Conservation (phyloP, 2,888 invertebrate genomes). For the Sesamia inferens region DNA sequence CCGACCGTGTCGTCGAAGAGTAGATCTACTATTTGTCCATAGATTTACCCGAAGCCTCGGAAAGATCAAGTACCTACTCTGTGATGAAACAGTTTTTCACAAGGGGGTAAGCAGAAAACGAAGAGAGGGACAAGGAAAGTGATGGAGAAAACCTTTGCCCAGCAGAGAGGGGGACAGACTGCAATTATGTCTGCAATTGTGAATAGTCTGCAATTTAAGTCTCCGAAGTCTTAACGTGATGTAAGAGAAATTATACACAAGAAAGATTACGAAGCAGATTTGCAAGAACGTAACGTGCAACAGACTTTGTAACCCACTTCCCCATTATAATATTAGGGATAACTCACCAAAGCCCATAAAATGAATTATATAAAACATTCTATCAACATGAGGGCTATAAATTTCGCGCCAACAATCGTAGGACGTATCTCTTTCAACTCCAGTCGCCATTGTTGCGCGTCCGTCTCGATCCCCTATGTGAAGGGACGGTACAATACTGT, state of each 20-base stretch:
- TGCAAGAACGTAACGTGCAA: neutral
- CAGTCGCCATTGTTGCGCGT: slow-evolving; percentile 53
- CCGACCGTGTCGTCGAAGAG: too few relatives aligned
- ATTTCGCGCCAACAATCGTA: slow-evolving; percentile 63
- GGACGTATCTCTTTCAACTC: slow-evolving; percentile 60
- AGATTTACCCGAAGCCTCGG: too few relatives aligned
- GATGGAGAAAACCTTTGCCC: neutral
- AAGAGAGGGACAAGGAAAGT: neutral
- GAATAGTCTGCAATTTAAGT: neutral
- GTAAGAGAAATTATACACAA: neutral
- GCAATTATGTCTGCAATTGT: too few relatives aligned
- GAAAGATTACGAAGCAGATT: neutral
- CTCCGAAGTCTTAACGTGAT: neutral
- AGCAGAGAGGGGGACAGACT: too few relatives aligned
- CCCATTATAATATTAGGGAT: slow-evolving; percentile 22
- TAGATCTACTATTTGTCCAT: too few relatives aligned
- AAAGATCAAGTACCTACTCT: neutral
- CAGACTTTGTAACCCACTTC: slow-evolving; percentile 10
- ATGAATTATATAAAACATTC: slow-evolving; percentile 62
- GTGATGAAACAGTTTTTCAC: neutral
- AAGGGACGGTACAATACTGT: slow-evolving; percentile 47
- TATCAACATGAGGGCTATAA: slow-evolving; percentile 66
- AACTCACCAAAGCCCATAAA: slow-evolving; percentile 47
- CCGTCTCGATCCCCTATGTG: slow-evolving; percentile 44
- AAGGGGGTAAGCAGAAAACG: too few relatives aligned